phyloP scores from a whole-genome alignment of 2,797 vertebrate species.

The Nyctibius grandis region DNA sequence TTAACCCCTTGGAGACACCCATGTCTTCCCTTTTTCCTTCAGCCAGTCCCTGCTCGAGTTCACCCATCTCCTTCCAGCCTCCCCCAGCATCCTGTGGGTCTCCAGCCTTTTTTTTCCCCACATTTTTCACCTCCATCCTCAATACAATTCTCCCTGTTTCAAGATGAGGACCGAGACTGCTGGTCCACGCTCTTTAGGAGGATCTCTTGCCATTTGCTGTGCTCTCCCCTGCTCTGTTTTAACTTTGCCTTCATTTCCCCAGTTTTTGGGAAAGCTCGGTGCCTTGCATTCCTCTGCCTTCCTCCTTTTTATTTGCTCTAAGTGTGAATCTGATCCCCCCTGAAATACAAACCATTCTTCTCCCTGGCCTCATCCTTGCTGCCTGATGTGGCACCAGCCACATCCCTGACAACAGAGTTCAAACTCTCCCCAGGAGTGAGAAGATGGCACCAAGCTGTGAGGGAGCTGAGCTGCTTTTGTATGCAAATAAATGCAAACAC shows the following conservation, averaged over 20 bases:
- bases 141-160: background rate
- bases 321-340: background rate
- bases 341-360: background rate
- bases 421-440: background rate
- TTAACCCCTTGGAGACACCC: background rate
- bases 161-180: background rate
- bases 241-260: background rate
- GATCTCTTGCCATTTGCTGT: background rate
- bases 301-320: background rate
- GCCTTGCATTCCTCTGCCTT: background rate
- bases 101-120: background rate
- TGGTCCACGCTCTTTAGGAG: background rate
- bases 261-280: background rate
- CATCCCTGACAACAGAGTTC: background rate
- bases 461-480: background rate
- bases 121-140: background rate
- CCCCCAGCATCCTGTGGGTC: background rate
- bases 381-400: background rate
- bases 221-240: background rate
- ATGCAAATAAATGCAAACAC: background rate
- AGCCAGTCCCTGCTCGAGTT: background rate
- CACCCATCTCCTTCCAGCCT: background rate
- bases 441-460: background rate
- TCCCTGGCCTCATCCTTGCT: background rate
- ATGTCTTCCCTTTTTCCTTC: background rate